phyloP scores from a whole-genome alignment of 2,888 invertebrate species.

The Luffia ferchaultella region DNA sequence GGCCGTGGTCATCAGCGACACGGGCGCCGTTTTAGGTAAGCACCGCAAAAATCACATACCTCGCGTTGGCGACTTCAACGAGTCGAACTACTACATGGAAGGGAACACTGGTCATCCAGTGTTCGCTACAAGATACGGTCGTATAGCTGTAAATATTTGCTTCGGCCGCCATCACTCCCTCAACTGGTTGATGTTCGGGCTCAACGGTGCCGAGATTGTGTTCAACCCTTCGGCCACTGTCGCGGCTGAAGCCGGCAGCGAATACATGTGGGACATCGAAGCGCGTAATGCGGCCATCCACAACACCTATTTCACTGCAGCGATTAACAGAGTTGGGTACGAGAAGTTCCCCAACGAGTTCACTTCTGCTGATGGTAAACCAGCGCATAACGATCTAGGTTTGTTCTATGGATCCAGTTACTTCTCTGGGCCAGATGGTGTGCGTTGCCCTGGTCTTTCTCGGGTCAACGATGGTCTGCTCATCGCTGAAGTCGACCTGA shows the following conservation, averaged over 20 bases:
- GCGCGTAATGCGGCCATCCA: constrained; percentile 97
- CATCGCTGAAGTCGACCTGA: constrained; percentile 90
- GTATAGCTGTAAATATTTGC: constrained; percentile 95
- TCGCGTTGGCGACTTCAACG: constrained; percentile 97
- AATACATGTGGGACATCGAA: constrained; percentile 96
- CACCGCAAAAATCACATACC: constrained; percentile 99
- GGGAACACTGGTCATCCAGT: constrained; percentile 97
- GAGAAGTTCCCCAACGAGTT: constrained; percentile 76
- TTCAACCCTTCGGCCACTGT: constrained; percentile 98
- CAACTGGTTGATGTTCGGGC: constrained; percentile 98
- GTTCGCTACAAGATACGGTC: constrained; percentile 86
- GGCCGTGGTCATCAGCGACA: constrained; percentile 90
- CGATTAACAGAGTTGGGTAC: constrained; percentile 93
- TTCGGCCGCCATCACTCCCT: constrained; percentile 98
- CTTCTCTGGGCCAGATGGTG: constrained; percentile 92
- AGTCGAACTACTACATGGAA: constrained; percentile 97
- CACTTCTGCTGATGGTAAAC: constrained; percentile 69
- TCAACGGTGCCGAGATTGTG: constrained; percentile 98
- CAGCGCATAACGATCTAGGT: constrained; percentile 86
- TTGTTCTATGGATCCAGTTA: constrained; percentile 98
- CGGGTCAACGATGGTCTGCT: constrained; percentile 87
- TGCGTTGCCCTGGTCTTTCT: constrained; percentile 87
- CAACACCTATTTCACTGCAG: constrained; percentile 94
- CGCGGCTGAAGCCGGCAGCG: constrained; percentile 73
- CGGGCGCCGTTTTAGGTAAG: constrained; percentile 92